Base-by-base conservation (phyloP, 2,113 vertebrate species). In the Tympanuchus pallidicinctus region DNA sequence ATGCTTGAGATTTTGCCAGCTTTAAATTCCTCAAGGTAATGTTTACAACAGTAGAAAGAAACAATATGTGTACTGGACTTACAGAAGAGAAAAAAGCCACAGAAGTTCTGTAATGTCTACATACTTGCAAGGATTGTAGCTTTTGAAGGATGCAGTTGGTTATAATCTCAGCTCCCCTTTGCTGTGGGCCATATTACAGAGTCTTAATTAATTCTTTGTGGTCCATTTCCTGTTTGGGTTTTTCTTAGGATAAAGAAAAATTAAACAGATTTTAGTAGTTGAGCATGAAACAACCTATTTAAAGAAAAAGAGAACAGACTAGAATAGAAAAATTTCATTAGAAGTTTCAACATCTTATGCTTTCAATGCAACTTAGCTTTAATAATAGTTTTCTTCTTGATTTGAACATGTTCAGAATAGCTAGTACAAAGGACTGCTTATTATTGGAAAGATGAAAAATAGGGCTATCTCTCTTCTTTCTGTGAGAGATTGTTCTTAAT, bases 201-300 rank as follows among this genome's bases (percentile, higher is more conserved):
- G 38, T 54, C 32, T 75, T 50, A 66, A 19, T 18, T 86, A 45
- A 40, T 54, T 94, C 86, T 81, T 96, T 72, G 47, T 74, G 57
- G 60, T 76, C 78, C 22, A 52, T 74, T 91, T 93, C 75, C 71
- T 91, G 56, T 89, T 80, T 71, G 56, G 36, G 5, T 74, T 50
- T 85, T 91, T 91, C 75, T 83, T 88, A 67, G 32, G 52, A 81
- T 47, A 34, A 95, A 89, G 54, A 59, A 69, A 71, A 82, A 93
- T 34, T 80, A 93, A 92, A 21, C 59, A 13, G 21, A 56, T 87
- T 56, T 87, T 66, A 54, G 64, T 73, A 50, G 45, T 42, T 93
- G 91, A 82, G 78, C 45, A 71, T 88, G 38, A 45, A 54, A 76
- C 10, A 50, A 7, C 21, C 79, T 86, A 73, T 76, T 90, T 91